A percentile compares a stretch with the other conserved stretches of the same genome.
These are phyloP conservation scores for Apamea monoglypha DNA, from an alignment of 2,888 invertebrate species.

Conservation along the genomic window DNA sequence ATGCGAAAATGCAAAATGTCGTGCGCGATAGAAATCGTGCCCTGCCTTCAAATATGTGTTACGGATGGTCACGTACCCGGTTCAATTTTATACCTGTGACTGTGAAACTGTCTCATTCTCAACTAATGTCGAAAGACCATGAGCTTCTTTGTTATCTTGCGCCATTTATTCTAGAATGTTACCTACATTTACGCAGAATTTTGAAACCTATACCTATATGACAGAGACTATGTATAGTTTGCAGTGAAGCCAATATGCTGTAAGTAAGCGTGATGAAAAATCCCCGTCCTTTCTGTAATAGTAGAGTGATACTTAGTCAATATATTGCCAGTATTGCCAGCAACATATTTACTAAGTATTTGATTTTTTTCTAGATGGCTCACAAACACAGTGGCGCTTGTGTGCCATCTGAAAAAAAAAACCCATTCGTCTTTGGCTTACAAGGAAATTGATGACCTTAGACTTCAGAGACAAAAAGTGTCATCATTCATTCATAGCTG, in stretches of 20 bases:
- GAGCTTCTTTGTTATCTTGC: constrained; percentile 29
- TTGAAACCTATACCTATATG: not conserved
- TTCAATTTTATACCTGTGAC: constrained; percentile 62
- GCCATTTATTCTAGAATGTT: not conserved
- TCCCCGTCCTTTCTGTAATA: not conserved
- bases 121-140: constrained; percentile 37
- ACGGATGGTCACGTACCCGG: constrained; percentile 57
- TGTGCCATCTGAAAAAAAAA: too few species aligned
- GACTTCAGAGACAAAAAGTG: too few species aligned
- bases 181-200: not conserved
- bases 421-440: too few species aligned
- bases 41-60: constrained; percentile 51
- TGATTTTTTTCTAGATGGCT: too few species aligned
- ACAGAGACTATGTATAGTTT: too few species aligned
- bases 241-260: not conserved
- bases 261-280: not conserved
- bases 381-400: too few species aligned
- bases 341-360: too few species aligned
- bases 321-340: not conserved
- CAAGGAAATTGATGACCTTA: too few species aligned
- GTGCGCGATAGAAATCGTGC: constrained; percentile 65
- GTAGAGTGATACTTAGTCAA: not conserved
- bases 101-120: constrained; percentile 52
- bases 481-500: too few species aligned
- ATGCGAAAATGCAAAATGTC: constrained; percentile 65